These are phyloP conservation scores for Propithecus perrieri DNA, from an alignment of 2,797 vertebrate genomes.

Conservation along the genomic window DNA sequence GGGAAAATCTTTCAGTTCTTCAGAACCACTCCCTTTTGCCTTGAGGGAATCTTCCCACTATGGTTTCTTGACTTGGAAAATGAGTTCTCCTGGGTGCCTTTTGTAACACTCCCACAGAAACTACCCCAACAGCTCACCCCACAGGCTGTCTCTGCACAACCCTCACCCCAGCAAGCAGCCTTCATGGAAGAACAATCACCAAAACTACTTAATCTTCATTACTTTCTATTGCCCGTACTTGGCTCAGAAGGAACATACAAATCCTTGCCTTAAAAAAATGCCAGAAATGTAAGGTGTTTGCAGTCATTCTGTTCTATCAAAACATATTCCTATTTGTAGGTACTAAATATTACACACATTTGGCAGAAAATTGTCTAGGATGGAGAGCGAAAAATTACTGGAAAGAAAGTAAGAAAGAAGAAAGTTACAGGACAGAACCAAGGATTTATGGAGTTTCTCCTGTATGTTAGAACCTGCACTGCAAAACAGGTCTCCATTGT, in stretches of 20 bases:
- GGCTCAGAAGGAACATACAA: neutral
- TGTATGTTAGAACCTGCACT: neutral
- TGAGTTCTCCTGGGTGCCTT: neutral
- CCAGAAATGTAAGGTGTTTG: neutral
- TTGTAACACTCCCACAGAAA: neutral
- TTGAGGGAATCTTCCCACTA: neutral
- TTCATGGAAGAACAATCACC: neutral
- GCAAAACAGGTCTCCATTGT: neutral
- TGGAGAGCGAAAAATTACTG: neutral
- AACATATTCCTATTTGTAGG: neutral
- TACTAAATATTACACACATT: neutral
- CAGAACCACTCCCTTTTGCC: neutral
- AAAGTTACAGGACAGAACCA: neutral
- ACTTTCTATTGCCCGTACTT: neutral
- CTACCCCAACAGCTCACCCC: neutral
- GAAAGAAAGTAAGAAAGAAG: neutral
- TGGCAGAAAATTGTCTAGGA: neutral
- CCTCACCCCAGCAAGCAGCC: neutral
- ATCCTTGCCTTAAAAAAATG: neutral
- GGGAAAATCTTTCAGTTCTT: neutral
- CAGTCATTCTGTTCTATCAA: neutral
- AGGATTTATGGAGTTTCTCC: neutral
- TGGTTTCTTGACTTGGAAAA: neutral
- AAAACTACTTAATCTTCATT: neutral
- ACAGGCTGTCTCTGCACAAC: neutral